Evolutionary conservation across 2,888 invertebrate species (phyloP), one percentile per base, ranked within the genome.

Genomic region (Noctuana brunneofusca): DNA sequence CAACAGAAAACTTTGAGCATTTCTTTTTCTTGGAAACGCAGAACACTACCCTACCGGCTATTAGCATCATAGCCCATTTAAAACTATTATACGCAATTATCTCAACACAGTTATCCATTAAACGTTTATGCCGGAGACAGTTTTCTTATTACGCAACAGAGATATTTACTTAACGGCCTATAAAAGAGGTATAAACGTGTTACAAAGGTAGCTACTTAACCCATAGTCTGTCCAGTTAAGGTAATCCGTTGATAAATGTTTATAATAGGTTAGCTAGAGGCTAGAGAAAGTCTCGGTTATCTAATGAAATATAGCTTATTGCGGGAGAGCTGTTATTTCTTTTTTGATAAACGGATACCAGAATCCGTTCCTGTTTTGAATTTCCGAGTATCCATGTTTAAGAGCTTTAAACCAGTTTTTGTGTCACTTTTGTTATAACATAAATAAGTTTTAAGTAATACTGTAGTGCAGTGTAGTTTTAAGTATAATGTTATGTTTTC

Each of bases 231-330:
- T 43, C 20, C 12, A 24, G 48, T 22, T 43, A 32, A 22, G 56
- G 38, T 38, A 54, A 41, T 41, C 41, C 9, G 24, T 14, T 41
- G 50, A 58, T 50, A 58, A 50, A 58, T 38, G 49, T 16, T 38
- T 38, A 12, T 55, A 54, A 55, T 55, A 12, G 41, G 54, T 53
- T 35, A 53, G 2, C 14, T 24, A 16, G 54, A 55, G 54, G 2
- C 14, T 24, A 16, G 54, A 55, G 54, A 55, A 55, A 55, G 54
- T 55, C 54, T n/a, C 18, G n/a, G 14, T 38, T 22, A 20, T 8
- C 54, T 38, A 24, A 41, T 55, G 38, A 41, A 55, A 41, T 41
- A 27, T 14, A 24, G n/a, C 22, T 55, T 55, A 55, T 55, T 55
- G 41, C 41, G 41, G 41, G 54, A 55, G n/a, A 2, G 22, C 24